Evolutionary conservation across 2,888 invertebrate species (phyloP), one percentile per base, ranked within the genome.

Genomic region (Pandemis cinnamomeana): DNA sequence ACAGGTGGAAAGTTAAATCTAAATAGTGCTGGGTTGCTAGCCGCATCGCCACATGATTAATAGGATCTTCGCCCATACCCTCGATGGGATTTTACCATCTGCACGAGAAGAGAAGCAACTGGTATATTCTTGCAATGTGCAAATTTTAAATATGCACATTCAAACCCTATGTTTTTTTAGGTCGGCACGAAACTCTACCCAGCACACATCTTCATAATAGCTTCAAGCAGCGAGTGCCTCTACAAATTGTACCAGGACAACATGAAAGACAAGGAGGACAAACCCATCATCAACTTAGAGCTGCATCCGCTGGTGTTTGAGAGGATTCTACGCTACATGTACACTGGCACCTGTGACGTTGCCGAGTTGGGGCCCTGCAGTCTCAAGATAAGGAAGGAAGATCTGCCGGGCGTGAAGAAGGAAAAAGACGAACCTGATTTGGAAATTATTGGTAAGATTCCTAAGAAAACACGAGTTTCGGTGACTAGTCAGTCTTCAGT

Each of bases 121-220:
- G n/a, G n/a, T n/a, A n/a, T n/a, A n/a, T 20, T 20, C 20, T 20
- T 20, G 0, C 20, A 20, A 20, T 20, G 20, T 20, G 20, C 20
- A 20, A 20, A 20, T 1, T 20, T 20, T 20, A 1, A 20, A 20
- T 20, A 20, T 20, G 20, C 20, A 20, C 20, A 20, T 20, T 20
- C 20, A 20, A 20, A 20, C 20, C 44, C 8, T 58, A 27, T 58
- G 27, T 58, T 53, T 20, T 80, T 75, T 70, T 83, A 96, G 96
- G 91, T 96, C 48, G 96, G 95, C 44, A 87, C 92, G 70, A 94
- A 95, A 78, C 86, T 86, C 3, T 97, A 96, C 89, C 95, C 96
- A 0, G 97, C 96, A 0, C 98, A 98, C 87, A 95, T 95, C 79
- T 97, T 95, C 86, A 95, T 98, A 68, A 86, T 98, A 0, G 95